A percentile compares a stretch with the other conserved stretches of the same genome.
phyloP scores from a whole-genome alignment of 2,888 invertebrate genomes.

The Latrodectus elegans region DNA sequence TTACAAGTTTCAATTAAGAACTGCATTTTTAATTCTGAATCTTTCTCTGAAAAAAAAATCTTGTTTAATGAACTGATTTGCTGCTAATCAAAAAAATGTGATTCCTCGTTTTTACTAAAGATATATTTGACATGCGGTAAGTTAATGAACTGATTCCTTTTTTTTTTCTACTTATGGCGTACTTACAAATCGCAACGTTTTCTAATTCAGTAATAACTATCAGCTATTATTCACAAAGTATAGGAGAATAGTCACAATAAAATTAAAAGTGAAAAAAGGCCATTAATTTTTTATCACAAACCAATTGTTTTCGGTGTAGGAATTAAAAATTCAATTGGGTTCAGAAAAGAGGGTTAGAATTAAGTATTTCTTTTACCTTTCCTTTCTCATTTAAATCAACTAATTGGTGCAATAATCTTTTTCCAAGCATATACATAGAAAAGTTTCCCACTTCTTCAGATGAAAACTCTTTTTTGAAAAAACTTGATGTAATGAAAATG shows the following conservation, averaged over 20 bases:
- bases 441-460: slow-evolving; percentile 28
- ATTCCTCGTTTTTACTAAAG: not conserved
- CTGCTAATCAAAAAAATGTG: not conserved
- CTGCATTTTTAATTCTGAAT: not conserved
- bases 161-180: slow-evolving; percentile 11
- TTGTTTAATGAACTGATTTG: not conserved
- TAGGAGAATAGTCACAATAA: slow-evolving; percentile 47
- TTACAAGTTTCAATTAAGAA: not conserved
- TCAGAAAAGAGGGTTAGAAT: slow-evolving; percentile 35
- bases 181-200: slow-evolving; percentile 26
- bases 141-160: slow-evolving; percentile 24
- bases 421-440: slow-evolving; percentile 33
- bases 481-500: slow-evolving; percentile 31
- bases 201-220: slow-evolving; percentile 56
- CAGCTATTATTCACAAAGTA: slow-evolving; percentile 45
- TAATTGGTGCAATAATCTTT: slow-evolving; percentile 65
- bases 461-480: slow-evolving; percentile 37
- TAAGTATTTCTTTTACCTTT: slow-evolving; percentile 19
- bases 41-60: not conserved
- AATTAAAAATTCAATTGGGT: slow-evolving; percentile 59
- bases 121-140: slow-evolving; percentile 52
- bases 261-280: slow-evolving; percentile 38
- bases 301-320: slow-evolving; percentile 53
- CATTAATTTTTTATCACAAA: slow-evolving; percentile 32
- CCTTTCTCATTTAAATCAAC: slow-evolving; percentile 43